Evolutionary conservation across 2,797 vertebrate genomes (phyloP).

Genomic region (Rousettus madagascariensis): DNA sequence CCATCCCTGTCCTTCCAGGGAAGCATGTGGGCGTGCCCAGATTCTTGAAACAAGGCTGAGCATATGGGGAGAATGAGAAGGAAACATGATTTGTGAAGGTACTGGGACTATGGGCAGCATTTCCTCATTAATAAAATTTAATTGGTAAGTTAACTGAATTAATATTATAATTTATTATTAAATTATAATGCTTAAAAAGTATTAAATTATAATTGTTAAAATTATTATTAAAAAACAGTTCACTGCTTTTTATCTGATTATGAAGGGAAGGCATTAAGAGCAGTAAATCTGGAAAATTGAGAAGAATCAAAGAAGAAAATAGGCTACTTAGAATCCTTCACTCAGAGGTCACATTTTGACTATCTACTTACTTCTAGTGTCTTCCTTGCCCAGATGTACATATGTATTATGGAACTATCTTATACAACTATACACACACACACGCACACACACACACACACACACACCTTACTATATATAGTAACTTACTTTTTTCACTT

Average conservation of each 20-base stretch:
- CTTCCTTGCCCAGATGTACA: background rate
- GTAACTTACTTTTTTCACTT: slow-evolving; percentile 11
- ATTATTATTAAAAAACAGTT: background rate
- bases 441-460: background rate
- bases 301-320: background rate
- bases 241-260: slow-evolving; percentile 1
- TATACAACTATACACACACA: background rate
- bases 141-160: background rate
- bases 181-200: too few species aligned
- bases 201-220: too few species aligned
- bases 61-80: background rate
- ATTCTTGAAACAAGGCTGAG: background rate
- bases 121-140: background rate
- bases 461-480: background rate
- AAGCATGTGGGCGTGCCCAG: background rate
- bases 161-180: background rate
- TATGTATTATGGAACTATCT: background rate
- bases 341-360: background rate
- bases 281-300: slow-evolving; percentile 20
- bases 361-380: background rate
- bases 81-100: background rate
- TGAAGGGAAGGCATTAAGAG: slow-evolving; percentile 23
- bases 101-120: background rate
- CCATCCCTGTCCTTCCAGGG: background rate
- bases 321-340: background rate